Base-by-base conservation (phyloP, 2,797 vertebrate species). In the Crenichthys baileyi region DNA sequence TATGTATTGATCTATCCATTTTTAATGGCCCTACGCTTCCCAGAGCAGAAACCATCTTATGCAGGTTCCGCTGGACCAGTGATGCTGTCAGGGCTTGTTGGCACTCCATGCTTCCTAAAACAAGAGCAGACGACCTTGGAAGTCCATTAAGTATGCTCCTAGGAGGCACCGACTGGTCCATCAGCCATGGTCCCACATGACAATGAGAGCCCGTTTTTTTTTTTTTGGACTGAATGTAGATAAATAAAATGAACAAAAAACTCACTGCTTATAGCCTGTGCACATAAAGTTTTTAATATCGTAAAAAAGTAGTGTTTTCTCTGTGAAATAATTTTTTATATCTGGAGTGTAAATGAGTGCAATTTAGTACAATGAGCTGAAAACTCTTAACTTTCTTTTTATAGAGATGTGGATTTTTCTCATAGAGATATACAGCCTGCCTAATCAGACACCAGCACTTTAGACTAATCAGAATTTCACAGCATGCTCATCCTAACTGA, bases 1-100 rank as follows among this genome's bases (percentile, higher is more conserved):
- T 91, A 82, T 84, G 79, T 89, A 94, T 94, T 77, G 90, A 93
- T 93, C 89, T 74, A 88, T 93, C 83, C 80, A 92, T 94, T 92
- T 93, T 91, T 90, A 93, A 93, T 94, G 86, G 82, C 65, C 78
- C 65, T 50, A 26, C 11, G 76, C 87, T 87, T 88, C 82, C 85
- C 16, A 44, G 74, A 88, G 86, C 79, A 88, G 85, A 75, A 81
- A 84, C 83, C 77, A 79, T 90, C 83, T 76, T 78, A 81, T 88
- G 76, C 75, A 81, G 82, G 88, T 92, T 91, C 89, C 84, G 77
- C 73, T 87, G 85, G 83, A 73, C 83, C 81, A 84, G 72, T 76
- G 85, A 89, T 71, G 79, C 88, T 92, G 91, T 92, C 93, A 90
- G 81, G 82, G 82, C 77, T 87, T 80, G 88, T 86, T 88, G 89